phyloP scores from a whole-genome alignment of 2,113 vertebrate species.

The Anguilla japonica region DNA sequence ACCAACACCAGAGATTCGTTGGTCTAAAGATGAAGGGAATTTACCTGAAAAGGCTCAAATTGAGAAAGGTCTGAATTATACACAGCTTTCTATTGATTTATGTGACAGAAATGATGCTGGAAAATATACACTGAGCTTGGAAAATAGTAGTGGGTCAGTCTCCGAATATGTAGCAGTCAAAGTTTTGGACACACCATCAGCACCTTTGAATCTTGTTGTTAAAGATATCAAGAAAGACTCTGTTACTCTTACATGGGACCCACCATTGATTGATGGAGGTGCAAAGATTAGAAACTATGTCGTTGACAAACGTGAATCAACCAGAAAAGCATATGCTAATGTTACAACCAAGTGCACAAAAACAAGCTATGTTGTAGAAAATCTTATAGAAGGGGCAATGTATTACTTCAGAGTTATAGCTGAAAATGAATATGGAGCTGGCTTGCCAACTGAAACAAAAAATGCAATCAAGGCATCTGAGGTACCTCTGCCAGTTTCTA shows the following conservation, averaged over 20 bases:
- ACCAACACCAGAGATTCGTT: constrained; percentile 87
- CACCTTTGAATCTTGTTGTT: constrained; percentile 76
- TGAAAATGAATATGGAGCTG: constrained; percentile 86
- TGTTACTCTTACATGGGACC: constrained; percentile 77
- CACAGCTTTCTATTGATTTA: constrained; percentile 82
- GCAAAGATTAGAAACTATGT: constrained; percentile 84
- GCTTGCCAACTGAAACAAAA: constrained; percentile 75
- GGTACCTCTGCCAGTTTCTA: constrained; percentile 80
- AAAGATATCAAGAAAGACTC: constrained; percentile 83
- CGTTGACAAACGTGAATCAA: constrained; percentile 85
- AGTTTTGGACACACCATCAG: constrained; percentile 82
- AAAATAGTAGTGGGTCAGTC: constrained; percentile 81
- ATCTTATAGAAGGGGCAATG: constrained; percentile 80
- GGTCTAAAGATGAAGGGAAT: constrained; percentile 88
- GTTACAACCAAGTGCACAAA: constrained; percentile 79
- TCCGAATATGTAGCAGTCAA: constrained; percentile 83
- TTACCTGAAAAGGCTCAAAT: constrained; percentile 80
- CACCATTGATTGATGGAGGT: constrained; percentile 82
- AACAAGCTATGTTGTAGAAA: constrained; percentile 82
- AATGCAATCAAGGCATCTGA: constrained; percentile 82
- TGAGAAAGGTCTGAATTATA: constrained; percentile 78
- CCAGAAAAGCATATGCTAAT: constrained; percentile 84
- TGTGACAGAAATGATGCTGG: constrained; percentile 86
- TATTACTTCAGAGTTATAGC: constrained; percentile 91
- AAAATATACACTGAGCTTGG: constrained; percentile 78